Evolutionary conservation across 1,140 invertebrate species (phyloP).

Genomic region (Magallana gigas): DNA sequence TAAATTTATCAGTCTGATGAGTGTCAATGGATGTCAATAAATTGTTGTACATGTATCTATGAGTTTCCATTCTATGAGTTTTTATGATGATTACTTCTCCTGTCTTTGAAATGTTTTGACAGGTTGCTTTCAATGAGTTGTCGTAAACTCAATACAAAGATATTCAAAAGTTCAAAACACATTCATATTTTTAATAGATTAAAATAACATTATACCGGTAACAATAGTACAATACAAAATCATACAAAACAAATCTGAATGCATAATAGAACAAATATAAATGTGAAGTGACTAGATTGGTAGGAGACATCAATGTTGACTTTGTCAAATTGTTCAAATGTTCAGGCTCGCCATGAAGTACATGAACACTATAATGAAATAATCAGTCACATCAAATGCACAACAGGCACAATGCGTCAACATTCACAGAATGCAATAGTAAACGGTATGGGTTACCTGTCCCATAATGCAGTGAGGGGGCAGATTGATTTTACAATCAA

Average conservation of each 20-base stretch:
- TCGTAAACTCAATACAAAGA: too few relatives aligned
- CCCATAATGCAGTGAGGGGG: neutral
- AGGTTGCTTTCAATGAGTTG: too few relatives aligned
- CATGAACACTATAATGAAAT: neutral
- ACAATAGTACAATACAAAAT: neutral
- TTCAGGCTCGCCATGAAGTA: neutral
- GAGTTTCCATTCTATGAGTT: too few relatives aligned
- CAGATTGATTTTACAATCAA: neutral
- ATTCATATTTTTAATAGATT: too few relatives aligned
- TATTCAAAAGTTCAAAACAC: too few relatives aligned
- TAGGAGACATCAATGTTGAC: neutral
- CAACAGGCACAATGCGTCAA: neutral
- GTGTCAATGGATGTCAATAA: too few relatives aligned
- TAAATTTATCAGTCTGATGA: too few relatives aligned
- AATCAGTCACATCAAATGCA: neutral
- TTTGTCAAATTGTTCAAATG: neutral
- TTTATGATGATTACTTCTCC: too few relatives aligned
- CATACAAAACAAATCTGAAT: slow-evolving; percentile 6
- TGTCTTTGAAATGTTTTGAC: too few relatives aligned
- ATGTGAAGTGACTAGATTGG: slow-evolving; percentile 2
- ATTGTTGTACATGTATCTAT: too few relatives aligned
- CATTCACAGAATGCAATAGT: neutral
- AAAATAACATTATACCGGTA: too few relatives aligned
- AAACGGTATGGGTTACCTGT: neutral
- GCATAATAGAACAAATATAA: slow-evolving; percentile 1